A percentile compares a stretch with the other conserved stretches of the same genome.
phyloP scores from a whole-genome alignment of 1,140 invertebrate genomes.

The Brachionus rotundiformis region DNA sequence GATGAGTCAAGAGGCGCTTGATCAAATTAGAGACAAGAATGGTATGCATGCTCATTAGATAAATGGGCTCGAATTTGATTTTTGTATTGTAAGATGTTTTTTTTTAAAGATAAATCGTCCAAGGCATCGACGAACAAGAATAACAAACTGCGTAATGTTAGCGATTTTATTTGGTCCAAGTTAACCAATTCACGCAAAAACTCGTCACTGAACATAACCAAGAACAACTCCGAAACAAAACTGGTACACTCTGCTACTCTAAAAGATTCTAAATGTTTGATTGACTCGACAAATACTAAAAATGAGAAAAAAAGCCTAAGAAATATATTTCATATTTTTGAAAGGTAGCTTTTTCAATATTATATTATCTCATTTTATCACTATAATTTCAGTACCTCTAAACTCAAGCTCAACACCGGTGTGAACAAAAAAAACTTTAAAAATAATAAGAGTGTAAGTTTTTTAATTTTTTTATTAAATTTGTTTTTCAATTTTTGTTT shows the following conservation, averaged over 20 bases:
- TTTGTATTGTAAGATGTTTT: not conserved
- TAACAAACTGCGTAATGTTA: conserved; percentile 13
- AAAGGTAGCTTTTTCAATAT: not conserved
- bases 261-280: not conserved
- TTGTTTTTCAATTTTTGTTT: not conserved
- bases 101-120: conserved; percentile 16
- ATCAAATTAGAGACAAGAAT: conserved; percentile 24
- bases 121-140: not conserved
- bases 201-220: conserved; percentile 1
- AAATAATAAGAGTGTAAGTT: conserved; percentile 20
- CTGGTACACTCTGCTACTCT: not conserved
- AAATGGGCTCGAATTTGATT: not conserved
- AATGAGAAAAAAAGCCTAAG: conserved; percentile 9
- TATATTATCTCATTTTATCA: not conserved
- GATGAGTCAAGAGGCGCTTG: not conserved
- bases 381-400: not conserved
- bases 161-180: conserved; percentile 29
- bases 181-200: not conserved
- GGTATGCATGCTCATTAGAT: not conserved
- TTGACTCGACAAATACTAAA: not conserved
- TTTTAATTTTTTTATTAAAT: not conserved
- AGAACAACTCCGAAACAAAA: not conserved
- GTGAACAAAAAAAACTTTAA: conserved; percentile 12
- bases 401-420: conserved; percentile 3
- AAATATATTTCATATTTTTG: conserved; percentile 27